These are phyloP conservation scores for Gymnocypris eckloni DNA, from an alignment of 2,797 vertebrate species.

Conservation along the genomic window DNA sequence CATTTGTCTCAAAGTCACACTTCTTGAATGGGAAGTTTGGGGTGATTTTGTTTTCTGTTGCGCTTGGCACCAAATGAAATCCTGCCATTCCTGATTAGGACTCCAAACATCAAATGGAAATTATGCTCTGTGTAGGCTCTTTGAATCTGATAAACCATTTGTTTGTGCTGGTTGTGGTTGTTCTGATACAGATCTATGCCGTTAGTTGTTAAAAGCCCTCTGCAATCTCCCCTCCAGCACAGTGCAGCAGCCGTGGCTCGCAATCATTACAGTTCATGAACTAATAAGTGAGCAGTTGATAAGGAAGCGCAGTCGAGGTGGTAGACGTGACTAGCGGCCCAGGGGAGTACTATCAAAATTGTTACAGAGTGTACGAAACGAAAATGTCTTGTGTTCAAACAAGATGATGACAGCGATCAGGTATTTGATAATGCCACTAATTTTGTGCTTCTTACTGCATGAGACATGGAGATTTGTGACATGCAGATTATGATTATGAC, in stretches of 20 bases:
- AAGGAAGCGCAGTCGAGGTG: slow-evolving; percentile 52
- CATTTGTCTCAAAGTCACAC: slow-evolving; percentile 25
- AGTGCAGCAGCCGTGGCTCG: slow-evolving; percentile 26
- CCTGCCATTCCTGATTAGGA: slow-evolving; percentile 45
- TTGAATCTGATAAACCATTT: slow-evolving; percentile 45
- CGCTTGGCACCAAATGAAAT: slow-evolving; percentile 9
- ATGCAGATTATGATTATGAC: background rate
- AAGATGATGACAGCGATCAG: slow-evolving; percentile 35
- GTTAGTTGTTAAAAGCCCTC: slow-evolving; percentile 49
- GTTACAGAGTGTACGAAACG: slow-evolving; percentile 44
- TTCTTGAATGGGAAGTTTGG: slow-evolving; percentile 18
- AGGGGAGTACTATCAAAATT: slow-evolving; percentile 50
- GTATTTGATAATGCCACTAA: slow-evolving; percentile 24
- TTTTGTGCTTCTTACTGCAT: background rate
- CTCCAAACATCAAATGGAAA: slow-evolving; percentile 51
- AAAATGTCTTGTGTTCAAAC: slow-evolving; percentile 43
- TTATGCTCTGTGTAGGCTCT: slow-evolving; percentile 39
- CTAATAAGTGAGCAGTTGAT: slow-evolving; percentile 58
- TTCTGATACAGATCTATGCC: slow-evolving; percentile 51
- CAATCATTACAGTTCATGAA: slow-evolving; percentile 59
- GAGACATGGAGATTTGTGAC: slow-evolving; percentile 13
- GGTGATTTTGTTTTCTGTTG: slow-evolving; percentile 23
- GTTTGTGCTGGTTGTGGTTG: slow-evolving; percentile 19
- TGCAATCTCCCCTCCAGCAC: slow-evolving; percentile 36
- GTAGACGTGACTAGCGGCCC: slow-evolving; percentile 57